Percentiles rank a stretch among this genome's conserved stretches.
These are phyloP conservation scores for Menura novaehollandiae DNA, from an alignment of 2,113 vertebrate genomes.

Conservation along the genomic window DNA sequence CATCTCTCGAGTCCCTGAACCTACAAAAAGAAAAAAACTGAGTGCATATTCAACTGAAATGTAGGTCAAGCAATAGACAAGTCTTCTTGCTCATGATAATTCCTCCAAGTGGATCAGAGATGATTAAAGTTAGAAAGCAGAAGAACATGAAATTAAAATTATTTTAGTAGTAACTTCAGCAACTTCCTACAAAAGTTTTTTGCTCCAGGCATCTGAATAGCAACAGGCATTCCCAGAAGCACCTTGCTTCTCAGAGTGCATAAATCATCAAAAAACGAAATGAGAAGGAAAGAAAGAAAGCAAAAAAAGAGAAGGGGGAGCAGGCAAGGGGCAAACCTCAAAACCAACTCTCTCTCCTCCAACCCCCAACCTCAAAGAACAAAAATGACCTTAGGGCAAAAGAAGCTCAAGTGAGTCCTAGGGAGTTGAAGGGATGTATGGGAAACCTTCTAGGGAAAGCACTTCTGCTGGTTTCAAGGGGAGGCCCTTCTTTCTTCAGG, in stretches of 20 bases:
- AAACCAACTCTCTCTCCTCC: neutral
- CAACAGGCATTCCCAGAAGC: neutral
- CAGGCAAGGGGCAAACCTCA: neutral
- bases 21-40: neutral
- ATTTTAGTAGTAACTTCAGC: neutral
- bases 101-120: neutral
- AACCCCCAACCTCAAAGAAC: neutral
- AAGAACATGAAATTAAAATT: neutral
- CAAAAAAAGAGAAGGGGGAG: neutral
- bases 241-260: neutral
- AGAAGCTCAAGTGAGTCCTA: neutral
- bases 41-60: neutral
- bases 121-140: neutral
- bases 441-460: neutral
- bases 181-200: neutral
- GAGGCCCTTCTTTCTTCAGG: neutral
- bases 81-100: neutral
- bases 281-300: neutral
- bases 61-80: neutral
- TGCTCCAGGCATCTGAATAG: neutral
- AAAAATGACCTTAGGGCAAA: neutral
- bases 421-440: neutral
- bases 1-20: neutral
- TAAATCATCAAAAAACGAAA: neutral
- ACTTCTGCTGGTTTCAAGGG: neutral